Evolutionary conservation across 2,113 vertebrate species (phyloP).

Genomic region (Benitochromis conjunctus): DNA sequence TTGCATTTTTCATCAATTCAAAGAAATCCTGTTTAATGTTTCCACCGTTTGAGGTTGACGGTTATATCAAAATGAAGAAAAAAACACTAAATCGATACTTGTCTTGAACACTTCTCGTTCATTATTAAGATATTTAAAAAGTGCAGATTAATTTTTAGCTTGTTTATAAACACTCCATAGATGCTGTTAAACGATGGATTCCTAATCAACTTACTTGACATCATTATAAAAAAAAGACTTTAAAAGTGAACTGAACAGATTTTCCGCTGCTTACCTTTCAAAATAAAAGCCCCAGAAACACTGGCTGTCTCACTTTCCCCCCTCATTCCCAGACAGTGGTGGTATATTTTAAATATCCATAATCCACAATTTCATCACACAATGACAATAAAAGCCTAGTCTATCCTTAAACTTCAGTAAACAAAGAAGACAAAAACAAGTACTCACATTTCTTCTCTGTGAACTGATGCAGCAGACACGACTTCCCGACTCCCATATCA

Average conservation of each 20-base stretch:
- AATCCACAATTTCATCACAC: neutral
- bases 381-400: no score
- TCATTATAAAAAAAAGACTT: neutral
- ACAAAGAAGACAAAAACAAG: neutral
- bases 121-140: neutral
- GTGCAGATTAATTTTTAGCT: no score
- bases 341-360: neutral
- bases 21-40: neutral
- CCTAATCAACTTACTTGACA: neutral
- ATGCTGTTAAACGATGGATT: neutral
- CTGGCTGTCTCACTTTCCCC: neutral
- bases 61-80: neutral
- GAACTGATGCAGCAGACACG: constrained; percentile 96
- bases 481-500: constrained; percentile 98
- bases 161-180: neutral
- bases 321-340: accelerated
- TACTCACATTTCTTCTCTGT: constrained; percentile 98
- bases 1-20: neutral
- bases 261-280: neutral
- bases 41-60: accelerated
- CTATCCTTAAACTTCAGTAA: accelerated
- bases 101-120: no score
- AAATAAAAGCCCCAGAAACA: neutral
- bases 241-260: neutral
- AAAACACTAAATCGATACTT: accelerated